These are phyloP conservation scores for Nansenia antarctica DNA, from an alignment of 2,113 vertebrate genomes.

Conservation along the genomic window DNA sequence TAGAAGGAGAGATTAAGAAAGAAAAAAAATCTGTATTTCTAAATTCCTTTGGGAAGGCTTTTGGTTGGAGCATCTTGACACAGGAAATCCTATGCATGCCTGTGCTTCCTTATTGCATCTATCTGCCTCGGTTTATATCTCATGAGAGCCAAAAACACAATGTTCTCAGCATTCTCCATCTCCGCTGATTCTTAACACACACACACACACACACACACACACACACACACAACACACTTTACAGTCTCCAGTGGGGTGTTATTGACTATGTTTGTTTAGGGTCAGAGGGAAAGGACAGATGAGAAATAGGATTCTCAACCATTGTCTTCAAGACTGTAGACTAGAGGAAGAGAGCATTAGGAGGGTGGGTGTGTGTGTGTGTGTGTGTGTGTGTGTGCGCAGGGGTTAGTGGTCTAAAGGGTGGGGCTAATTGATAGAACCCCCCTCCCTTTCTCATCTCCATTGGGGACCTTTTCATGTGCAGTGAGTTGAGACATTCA, in stretches of 20 bases:
- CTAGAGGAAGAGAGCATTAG: not conserved
- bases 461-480: conserved; percentile 39
- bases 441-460: not conserved
- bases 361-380: too few relatives aligned
- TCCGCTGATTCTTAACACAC: not conserved
- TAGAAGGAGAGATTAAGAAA: too few relatives aligned
- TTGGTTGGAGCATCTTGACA: conserved; percentile 9
- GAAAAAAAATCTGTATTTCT: too few relatives aligned
- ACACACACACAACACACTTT: too few relatives aligned
- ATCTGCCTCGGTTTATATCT: not conserved
- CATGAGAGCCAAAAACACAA: not conserved
- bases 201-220: too few relatives aligned
- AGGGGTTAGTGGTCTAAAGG: conserved; percentile 20
- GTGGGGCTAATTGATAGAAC: conserved; percentile 12
- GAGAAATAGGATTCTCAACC: conserved; percentile 34
- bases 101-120: not conserved
- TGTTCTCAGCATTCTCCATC: not conserved
- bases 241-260: conserved; percentile 19
- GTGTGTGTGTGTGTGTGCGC: too few relatives aligned
- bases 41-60: too few relatives aligned
- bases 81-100: conserved; percentile 8
- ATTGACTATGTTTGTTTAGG: conserved; percentile 37
- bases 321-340: conserved; percentile 35
- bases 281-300: conserved; percentile 39
- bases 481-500: conserved; percentile 41